A percentile compares a stretch with the other conserved stretches of the same genome.
Conservation (phyloP, 1,140 invertebrate species). For the Lepidurus arcticus region DNA sequence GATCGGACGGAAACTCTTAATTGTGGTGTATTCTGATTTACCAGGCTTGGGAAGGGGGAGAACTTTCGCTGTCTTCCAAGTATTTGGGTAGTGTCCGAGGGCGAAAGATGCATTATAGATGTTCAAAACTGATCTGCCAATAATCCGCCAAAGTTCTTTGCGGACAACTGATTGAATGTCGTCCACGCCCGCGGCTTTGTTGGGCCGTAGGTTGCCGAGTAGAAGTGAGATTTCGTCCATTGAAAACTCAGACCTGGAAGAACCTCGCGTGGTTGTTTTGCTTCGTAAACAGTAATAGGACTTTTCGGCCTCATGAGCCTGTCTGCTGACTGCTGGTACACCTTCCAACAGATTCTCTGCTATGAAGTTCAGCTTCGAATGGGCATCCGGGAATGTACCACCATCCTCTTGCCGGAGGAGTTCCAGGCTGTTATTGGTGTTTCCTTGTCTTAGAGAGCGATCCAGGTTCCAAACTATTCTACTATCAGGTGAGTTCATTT, state of each 20-base stretch:
- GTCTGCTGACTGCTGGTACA: background rate
- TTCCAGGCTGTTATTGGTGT: background rate
- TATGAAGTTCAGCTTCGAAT: background rate
- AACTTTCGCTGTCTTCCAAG: background rate
- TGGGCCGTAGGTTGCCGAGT: too few relatives aligned
- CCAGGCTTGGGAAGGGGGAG: conserved; percentile 10
- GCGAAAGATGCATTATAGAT: too few relatives aligned
- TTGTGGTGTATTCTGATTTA: conserved; percentile 9
- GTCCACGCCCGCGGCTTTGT: too few relatives aligned
- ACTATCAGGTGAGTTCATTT: background rate
- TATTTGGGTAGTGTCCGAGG: too few relatives aligned
- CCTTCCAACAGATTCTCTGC: conserved; percentile 19
- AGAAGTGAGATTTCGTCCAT: too few relatives aligned
- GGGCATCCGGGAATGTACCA: background rate
- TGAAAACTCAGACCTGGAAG: too few relatives aligned
- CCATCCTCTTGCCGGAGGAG: conserved; percentile 6
- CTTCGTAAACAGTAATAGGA: too few relatives aligned
- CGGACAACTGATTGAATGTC: too few relatives aligned
- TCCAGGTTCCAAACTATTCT: conserved; percentile 24
- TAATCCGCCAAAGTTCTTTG: too few relatives aligned
- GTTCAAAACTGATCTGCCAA: too few relatives aligned
- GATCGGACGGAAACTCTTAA: conserved; percentile 13
- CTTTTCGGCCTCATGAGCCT: too few relatives aligned
- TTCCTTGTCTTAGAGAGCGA: background rate
- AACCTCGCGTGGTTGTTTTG: too few relatives aligned